These are phyloP conservation scores for Halesus radiatus DNA, from an alignment of 1,140 invertebrate species.

Conservation along the genomic window DNA sequence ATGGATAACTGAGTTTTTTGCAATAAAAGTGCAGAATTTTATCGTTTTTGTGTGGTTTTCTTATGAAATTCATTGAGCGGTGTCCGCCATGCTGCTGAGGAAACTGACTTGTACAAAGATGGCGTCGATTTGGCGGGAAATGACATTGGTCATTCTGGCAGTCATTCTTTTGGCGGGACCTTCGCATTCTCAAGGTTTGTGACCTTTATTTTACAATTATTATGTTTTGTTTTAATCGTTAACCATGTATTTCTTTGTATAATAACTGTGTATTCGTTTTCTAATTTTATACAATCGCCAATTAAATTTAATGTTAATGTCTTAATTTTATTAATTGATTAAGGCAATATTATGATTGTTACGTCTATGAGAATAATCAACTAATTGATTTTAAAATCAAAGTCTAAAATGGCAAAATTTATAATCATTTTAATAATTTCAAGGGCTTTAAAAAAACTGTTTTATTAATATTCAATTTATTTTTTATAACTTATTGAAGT, in stretches of 20 bases:
- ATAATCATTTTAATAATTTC: no score
- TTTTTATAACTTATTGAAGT: no score
- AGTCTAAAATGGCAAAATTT: no score
- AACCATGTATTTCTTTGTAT: neutral
- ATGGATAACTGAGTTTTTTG: neutral
- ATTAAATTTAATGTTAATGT: no score
- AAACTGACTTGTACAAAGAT: neutral
- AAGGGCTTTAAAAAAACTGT: no score
- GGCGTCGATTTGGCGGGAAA: slow-evolving; percentile 10
- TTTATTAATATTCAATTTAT: no score
- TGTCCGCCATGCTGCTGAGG: slow-evolving; percentile 19
- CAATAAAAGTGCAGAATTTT: neutral
- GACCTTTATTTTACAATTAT: neutral
- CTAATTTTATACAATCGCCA: neutral
- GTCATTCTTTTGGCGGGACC: neutral
- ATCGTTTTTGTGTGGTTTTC: neutral
- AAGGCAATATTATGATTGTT: no score
- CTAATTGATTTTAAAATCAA: no score
- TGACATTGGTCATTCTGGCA: slow-evolving; percentile 6
- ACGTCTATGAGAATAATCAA: no score
- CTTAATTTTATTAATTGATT: no score
- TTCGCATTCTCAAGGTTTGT: slow-evolving; percentile 11
- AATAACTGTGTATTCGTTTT: neutral
- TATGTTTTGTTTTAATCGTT: neutral
- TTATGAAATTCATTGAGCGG: neutral